Conservation (phyloP, 1,140 invertebrate genomes). For the Sarcophaga peregrina region DNA sequence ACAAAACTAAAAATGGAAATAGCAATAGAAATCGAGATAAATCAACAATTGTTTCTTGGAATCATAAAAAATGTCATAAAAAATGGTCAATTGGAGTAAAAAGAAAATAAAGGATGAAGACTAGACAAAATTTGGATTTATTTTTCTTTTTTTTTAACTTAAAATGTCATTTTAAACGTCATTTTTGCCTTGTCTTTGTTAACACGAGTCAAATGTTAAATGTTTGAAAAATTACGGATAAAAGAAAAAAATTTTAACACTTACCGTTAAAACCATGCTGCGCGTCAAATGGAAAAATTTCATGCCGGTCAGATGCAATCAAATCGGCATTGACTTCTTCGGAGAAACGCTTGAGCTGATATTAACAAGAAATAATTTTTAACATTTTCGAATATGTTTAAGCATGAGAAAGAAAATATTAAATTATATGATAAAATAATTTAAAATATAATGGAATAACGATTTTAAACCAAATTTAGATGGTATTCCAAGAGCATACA, state of each 20-base stretch:
- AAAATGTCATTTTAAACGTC: neutral
- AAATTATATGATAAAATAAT: no score
- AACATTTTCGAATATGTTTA: no score
- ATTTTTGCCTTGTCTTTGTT: neutral
- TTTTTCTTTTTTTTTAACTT: neutral
- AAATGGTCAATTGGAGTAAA: neutral
- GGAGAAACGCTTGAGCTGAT: slow-evolving; percentile 72
- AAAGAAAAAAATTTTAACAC: slow-evolving; percentile 46
- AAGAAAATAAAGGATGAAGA: neutral
- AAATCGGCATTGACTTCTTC: slow-evolving; percentile 72
- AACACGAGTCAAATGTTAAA: no score
- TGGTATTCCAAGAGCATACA: no score
- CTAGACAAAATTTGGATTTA: neutral
- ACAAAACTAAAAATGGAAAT: slow-evolving; percentile 28
- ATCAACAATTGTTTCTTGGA: neutral
- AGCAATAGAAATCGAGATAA: neutral
- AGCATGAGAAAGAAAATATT: no score
- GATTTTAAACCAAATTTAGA: no score
- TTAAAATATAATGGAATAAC: no score
- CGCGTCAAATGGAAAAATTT: slow-evolving; percentile 75
- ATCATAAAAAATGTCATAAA: neutral
- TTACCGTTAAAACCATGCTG: slow-evolving; percentile 74
- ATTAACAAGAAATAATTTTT: no score
- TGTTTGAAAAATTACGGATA: neutral
- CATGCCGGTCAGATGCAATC: slow-evolving; percentile 71